Base-by-base conservation (phyloP, 2,113 vertebrate species). In the Hystrix cristata region DNA sequence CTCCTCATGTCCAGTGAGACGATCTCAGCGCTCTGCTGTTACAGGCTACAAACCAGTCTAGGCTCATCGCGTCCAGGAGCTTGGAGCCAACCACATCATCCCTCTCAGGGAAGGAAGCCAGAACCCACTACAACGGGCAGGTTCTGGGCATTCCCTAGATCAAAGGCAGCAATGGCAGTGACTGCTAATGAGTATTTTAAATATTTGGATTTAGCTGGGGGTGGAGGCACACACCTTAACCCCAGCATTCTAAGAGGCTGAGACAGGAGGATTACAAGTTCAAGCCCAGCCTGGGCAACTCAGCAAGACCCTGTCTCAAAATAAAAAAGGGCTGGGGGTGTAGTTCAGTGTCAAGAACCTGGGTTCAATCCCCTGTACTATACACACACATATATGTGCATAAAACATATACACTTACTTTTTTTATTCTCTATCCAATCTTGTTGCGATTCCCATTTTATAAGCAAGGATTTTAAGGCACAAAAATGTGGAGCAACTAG, bases 61-160 rank as follows among this genome's bases (percentile, higher is more conserved):
- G 48, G 15, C 46, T 34, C 29, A 25, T 5, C 6, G 31, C 46
- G 46, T 29, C 27, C n/a, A 21, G 71, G 87, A 78, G 60, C 71
- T 38, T 18, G 21, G 38, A 84, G 23, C 53, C 64, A 53, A 71
- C 82, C 0, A 23, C 0, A 2, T 46, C 46, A n/a, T 29, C 64
- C 59, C 5, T 71, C 31, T 92, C 34, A 13, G 21, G 59, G 62
- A 60, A 4, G 23, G 64, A 0, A 1, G 69, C 94, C 71, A 46
- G 60, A 19, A 23, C 16, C 13, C 46, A 2, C 25, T 2, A 9
- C 25, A 51, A 15, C 0, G 0, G 67, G 13, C 48, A 1, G 0
- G 15, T 43, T 27, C 51, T 3, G 38, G 38, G 51, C 23, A 11
- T 5, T 43, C 51, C 29, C 38, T 5, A 5, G 1, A 2, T 8